Evolutionary conservation across 2,888 invertebrate genomes (phyloP).

Genomic region (Eubasilissa splendida): DNA sequence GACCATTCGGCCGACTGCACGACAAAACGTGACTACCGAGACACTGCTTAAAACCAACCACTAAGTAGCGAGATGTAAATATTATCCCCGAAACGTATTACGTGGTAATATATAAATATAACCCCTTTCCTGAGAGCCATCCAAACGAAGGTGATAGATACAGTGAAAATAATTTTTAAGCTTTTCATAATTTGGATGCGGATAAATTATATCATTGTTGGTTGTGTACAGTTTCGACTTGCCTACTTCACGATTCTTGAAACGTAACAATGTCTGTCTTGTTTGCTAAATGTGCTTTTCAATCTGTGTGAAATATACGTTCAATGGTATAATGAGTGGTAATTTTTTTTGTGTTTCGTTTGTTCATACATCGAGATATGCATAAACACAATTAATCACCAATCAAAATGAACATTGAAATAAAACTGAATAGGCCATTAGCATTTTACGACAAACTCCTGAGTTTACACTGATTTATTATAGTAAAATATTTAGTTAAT

Average conservation of each 20-base stretch:
- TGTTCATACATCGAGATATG: too few relatives aligned
- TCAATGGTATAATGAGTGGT: background rate
- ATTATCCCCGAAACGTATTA: background rate
- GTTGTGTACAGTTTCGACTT: background rate
- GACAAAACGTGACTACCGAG: background rate
- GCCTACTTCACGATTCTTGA: background rate
- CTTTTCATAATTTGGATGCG: constrained; percentile 16
- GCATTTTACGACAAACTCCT: too few relatives aligned
- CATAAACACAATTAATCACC: too few relatives aligned
- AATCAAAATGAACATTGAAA: too few relatives aligned
- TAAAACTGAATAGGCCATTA: too few relatives aligned
- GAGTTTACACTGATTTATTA: too few relatives aligned
- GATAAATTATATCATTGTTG: constrained; percentile 1
- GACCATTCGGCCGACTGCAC: constrained; percentile 5
- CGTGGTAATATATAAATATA: background rate
- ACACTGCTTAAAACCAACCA: background rate
- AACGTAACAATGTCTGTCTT: background rate
- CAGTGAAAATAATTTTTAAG: too few relatives aligned
- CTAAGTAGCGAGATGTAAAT: background rate
- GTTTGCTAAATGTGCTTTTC: constrained; percentile 11
- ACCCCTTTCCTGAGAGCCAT: background rate
- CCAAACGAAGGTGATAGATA: background rate
- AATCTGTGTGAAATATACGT: constrained; percentile 13
- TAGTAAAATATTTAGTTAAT: too few relatives aligned
- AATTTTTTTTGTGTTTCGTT: background rate